A percentile compares a stretch with the other conserved stretches of the same genome.
phyloP scores from a whole-genome alignment of 2,797 vertebrate genomes.

The Phalloptychus januarius region DNA sequence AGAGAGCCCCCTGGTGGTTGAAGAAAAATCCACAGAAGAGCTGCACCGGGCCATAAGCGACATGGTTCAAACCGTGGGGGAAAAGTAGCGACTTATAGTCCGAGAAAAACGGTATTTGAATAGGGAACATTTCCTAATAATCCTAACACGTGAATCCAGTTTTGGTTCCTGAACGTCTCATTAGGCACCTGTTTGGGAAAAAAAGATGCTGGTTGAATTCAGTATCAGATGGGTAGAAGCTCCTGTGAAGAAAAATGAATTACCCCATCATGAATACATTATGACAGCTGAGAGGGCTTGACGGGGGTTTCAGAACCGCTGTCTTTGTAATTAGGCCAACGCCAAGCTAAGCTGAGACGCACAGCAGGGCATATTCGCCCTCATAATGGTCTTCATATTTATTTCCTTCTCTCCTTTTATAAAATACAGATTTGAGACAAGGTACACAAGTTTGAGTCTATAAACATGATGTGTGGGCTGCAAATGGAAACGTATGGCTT shows the following conservation, averaged over 20 bases:
- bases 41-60: no score
- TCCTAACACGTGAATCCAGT: conserved; percentile 31
- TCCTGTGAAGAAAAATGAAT: conserved; percentile 41
- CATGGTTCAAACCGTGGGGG: no score
- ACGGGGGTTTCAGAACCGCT: conserved; percentile 30
- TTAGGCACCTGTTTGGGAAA: conserved; percentile 51
- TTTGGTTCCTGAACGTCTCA: conserved; percentile 35
- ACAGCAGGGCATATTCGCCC: conserved; percentile 52
- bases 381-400: conserved; percentile 27
- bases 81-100: no score
- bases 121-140: no score
- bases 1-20: no score
- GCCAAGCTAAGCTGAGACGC: conserved; percentile 38
- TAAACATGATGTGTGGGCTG: background rate
- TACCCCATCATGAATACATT: conserved; percentile 48
- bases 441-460: conserved; percentile 26
- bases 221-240: conserved; percentile 33
- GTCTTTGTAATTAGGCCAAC: conserved; percentile 61
- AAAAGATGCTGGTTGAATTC: conserved; percentile 42
- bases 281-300: conserved; percentile 48
- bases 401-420: conserved; percentile 30
- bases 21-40: no score
- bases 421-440: conserved; percentile 31
- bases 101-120: no score
- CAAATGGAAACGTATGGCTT: background rate